Evolutionary conservation across 2,888 invertebrate genomes (phyloP).

Genomic region (Sminthurides aquaticus): DNA sequence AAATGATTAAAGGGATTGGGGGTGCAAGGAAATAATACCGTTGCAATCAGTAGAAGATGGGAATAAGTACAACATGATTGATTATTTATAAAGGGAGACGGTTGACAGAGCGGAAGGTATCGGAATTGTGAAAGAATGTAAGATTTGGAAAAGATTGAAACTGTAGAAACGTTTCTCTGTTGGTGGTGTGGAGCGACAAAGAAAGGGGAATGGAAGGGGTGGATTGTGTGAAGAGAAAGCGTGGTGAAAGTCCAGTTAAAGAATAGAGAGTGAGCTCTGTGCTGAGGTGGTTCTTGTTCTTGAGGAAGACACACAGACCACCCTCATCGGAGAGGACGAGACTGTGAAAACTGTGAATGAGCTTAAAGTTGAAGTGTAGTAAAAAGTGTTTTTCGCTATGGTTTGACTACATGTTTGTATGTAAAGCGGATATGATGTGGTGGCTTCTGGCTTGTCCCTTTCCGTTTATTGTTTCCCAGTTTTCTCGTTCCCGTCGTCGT

Average conservation of each 20-base stretch:
- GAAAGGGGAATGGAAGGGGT: too few species aligned
- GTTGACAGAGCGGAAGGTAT: too few species aligned
- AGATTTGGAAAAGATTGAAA: too few species aligned
- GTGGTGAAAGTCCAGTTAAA: neutral
- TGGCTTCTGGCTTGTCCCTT: neutral
- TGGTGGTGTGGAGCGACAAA: too few species aligned
- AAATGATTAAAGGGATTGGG: neutral
- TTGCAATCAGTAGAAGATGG: constrained; percentile 19
- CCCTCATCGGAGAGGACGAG: too few species aligned
- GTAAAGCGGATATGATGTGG: neutral
- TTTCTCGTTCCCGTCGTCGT: too few species aligned
- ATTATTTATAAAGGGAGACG: neutral
- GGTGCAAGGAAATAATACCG: constrained; percentile 16
- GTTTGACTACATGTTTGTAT: neutral
- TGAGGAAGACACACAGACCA: too few species aligned
- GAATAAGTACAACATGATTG: constrained; percentile 18
- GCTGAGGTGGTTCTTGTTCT: neutral
- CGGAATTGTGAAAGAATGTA: neutral
- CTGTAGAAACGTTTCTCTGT: too few species aligned
- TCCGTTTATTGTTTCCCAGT: neutral
- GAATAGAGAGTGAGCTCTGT: neutral
- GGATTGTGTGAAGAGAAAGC: too few species aligned
- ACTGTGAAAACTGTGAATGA: neutral
- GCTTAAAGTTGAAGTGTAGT: neutral
- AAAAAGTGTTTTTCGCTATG: neutral